A percentile compares a stretch with the other conserved stretches of the same genome.
These are phyloP conservation scores for Coreius guichenoti DNA, from an alignment of 2,797 vertebrate species.

Conservation along the genomic window DNA sequence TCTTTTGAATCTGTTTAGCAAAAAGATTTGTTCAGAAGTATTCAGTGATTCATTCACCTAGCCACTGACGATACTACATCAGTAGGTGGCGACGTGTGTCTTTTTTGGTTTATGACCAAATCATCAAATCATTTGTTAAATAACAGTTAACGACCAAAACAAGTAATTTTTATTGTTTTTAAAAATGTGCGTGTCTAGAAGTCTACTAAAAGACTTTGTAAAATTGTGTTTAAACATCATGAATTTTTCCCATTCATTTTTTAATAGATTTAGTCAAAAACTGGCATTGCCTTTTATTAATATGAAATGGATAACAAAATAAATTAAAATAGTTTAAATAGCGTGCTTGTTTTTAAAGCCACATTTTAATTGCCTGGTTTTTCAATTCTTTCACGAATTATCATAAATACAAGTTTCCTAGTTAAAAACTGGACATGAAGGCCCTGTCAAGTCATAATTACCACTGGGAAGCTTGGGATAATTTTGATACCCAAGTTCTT, in stretches of 20 bases:
- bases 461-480: too few relatives aligned
- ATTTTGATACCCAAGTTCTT: too few relatives aligned
- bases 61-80: not conserved
- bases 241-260: too few relatives aligned
- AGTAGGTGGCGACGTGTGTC: not conserved
- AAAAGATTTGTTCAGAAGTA: not conserved
- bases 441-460: too few relatives aligned
- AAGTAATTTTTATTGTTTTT: not conserved
- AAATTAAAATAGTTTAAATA: not conserved
- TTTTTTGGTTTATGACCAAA: not conserved
- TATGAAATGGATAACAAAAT: not conserved
- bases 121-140: not conserved
- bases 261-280: not conserved
- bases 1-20: not conserved
- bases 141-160: not conserved
- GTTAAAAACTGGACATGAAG: too few relatives aligned
- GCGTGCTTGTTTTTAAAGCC: not conserved
- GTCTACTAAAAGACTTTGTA: too few relatives aligned
- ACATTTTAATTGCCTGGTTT: not conserved
- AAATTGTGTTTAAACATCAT: too few relatives aligned
- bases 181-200: too few relatives aligned
- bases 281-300: not conserved
- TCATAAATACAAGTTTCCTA: too few relatives aligned
- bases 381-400: not conserved
- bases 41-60: not conserved